These are phyloP conservation scores for Drosophila ogumai DNA, from an alignment of 1,140 invertebrate genomes.

Conservation along the genomic window DNA sequence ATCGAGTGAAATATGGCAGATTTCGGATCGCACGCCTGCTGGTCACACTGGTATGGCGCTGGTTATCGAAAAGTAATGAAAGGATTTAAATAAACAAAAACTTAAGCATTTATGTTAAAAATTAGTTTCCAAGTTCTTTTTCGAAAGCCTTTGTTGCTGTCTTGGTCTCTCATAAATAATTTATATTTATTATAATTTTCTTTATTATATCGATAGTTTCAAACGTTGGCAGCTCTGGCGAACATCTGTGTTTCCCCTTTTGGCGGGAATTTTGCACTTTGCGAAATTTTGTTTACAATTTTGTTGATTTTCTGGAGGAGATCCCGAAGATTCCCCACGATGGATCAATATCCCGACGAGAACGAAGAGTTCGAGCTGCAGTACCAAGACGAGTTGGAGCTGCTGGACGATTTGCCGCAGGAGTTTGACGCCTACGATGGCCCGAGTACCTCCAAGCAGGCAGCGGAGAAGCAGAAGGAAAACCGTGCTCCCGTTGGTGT, in stretches of 20 bases:
- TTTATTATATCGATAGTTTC: not conserved
- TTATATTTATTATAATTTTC: no score
- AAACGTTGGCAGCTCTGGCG: not conserved
- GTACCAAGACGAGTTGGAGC: slow-evolving; percentile 90
- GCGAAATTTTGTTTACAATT: slow-evolving; percentile 22
- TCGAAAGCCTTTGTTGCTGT: no score
- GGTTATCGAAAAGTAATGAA: not conserved
- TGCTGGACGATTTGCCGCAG: slow-evolving; percentile 85
- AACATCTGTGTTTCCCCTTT: slow-evolving; percentile 19
- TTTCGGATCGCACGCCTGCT: fast-evolving
- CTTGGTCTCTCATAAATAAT: no score
- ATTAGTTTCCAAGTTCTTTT: no score
- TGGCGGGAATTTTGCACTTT: slow-evolving; percentile 11
- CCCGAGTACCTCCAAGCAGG: slow-evolving; percentile 80
- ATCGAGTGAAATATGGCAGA: not conserved
- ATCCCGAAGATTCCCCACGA: not conserved
- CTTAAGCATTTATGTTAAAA: no score
- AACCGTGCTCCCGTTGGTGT: slow-evolving; percentile 18
- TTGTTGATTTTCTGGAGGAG: not conserved
- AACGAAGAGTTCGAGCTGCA: slow-evolving; percentile 92
- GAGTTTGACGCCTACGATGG: slow-evolving; percentile 81
- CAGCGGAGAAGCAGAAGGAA: slow-evolving; percentile 30
- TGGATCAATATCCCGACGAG: slow-evolving; percentile 89
- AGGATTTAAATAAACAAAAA: no score
- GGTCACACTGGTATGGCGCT: not conserved